Percentiles rank a stretch among this genome's conserved stretches.
These are phyloP conservation scores for Drosophila jambulina DNA, from an alignment of 1,140 invertebrate genomes.

Conservation along the genomic window DNA sequence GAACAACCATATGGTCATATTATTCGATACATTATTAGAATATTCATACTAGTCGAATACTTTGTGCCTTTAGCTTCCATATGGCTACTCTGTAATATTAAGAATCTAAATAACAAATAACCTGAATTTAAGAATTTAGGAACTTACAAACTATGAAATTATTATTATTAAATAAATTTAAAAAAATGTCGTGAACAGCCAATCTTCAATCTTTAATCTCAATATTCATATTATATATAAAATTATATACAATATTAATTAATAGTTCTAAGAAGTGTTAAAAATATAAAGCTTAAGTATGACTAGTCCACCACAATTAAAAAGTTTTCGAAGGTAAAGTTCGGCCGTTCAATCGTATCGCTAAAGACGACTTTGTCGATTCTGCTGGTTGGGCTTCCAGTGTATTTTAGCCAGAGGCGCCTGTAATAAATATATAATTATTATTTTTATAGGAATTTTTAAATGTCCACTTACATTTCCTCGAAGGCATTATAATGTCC, in stretches of 20 bases:
- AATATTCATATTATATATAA: too few species aligned
- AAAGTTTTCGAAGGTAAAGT: slow-evolving; percentile 46
- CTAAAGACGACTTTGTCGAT: slow-evolving; percentile 67
- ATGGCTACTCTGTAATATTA: too few species aligned
- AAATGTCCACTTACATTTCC: too few species aligned
- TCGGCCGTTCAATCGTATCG: background rate
- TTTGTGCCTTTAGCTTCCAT: background rate
- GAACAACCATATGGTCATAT: background rate
- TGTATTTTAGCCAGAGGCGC: slow-evolving; percentile 63
- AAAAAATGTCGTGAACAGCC: background rate
- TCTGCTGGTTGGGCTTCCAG: slow-evolving; percentile 70
- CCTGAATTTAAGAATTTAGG: too few species aligned
- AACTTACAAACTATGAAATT: background rate
- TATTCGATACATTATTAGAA: slow-evolving; percentile 2
- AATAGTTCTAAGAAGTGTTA: background rate
- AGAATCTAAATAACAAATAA: too few species aligned
- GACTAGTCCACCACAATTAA: slow-evolving; percentile 31
- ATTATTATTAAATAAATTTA: background rate
- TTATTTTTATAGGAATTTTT: background rate
- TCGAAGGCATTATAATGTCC: slow-evolving; percentile 43
- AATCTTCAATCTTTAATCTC: background rate
- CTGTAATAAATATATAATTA: slow-evolving; percentile 12
- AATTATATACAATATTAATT: background rate
- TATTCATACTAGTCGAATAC: background rate
- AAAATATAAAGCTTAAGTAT: background rate